These are phyloP conservation scores for Sturnira hondurensis DNA, from an alignment of 2,113 vertebrate genomes.

Conservation along the genomic window DNA sequence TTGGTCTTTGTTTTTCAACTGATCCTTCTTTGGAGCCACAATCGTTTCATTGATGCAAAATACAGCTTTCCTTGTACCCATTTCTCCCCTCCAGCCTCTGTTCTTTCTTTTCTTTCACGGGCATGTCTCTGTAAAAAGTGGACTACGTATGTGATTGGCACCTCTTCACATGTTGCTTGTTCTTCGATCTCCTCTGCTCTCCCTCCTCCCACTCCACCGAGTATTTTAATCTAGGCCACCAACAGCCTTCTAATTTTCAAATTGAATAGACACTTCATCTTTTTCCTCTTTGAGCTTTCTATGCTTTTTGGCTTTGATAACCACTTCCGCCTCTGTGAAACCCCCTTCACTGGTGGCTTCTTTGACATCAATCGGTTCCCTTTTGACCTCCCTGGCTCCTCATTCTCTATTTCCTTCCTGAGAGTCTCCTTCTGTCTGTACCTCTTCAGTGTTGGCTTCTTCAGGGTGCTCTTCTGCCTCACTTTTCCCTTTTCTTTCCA, in stretches of 20 bases:
- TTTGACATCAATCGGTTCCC: background rate
- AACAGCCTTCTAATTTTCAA: background rate
- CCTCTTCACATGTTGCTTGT: background rate
- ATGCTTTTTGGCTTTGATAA: conserved; percentile 39
- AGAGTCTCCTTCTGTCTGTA: background rate
- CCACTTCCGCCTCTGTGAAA: conserved; percentile 50
- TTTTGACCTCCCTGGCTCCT: conserved; percentile 3
- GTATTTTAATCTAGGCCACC: background rate
- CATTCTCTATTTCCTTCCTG: background rate
- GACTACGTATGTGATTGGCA: background rate
- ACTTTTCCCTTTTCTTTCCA: background rate
- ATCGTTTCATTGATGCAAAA: background rate
- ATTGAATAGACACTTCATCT: background rate
- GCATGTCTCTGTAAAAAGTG: background rate
- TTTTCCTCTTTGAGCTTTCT: conserved; percentile 4
- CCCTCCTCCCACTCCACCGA: background rate
- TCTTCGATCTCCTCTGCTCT: background rate
- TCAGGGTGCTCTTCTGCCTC: background rate
- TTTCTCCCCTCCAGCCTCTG: background rate
- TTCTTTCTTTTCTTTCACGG: background rate
- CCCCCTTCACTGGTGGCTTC: background rate
- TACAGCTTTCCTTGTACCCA: background rate
- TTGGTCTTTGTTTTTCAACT: background rate
- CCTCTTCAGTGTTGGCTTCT: background rate
- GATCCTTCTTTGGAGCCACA: background rate